These are phyloP conservation scores for Xerus inauris DNA, from an alignment of 2,113 vertebrate genomes.

Conservation along the genomic window DNA sequence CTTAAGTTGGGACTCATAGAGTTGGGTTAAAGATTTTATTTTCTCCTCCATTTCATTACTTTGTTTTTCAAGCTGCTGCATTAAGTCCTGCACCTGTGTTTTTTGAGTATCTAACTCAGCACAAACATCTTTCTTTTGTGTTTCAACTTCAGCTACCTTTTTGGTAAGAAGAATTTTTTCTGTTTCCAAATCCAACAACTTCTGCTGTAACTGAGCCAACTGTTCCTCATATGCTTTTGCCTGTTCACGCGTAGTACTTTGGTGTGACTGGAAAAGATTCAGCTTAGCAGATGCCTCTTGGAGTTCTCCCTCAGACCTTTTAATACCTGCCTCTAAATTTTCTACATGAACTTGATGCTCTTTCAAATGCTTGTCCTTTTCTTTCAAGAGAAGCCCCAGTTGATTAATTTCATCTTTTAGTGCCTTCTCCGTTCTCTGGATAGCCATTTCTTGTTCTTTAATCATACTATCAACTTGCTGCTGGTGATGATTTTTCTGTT, in stretches of 20 bases:
- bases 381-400: slow-evolving; percentile 88
- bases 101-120: slow-evolving; percentile 85
- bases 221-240: slow-evolving; percentile 74
- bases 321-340: slow-evolving; percentile 85
- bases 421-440: slow-evolving; percentile 88
- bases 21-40: slow-evolving; percentile 83
- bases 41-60: slow-evolving; percentile 86
- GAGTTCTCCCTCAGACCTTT: slow-evolving; percentile 85
- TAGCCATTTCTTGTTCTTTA: slow-evolving; percentile 87
- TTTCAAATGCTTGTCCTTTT: slow-evolving; percentile 89
- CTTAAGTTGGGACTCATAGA: slow-evolving; percentile 83
- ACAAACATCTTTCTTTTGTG: slow-evolving; percentile 80
- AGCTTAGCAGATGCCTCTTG: slow-evolving; percentile 82
- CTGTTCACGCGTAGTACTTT: slow-evolving; percentile 65
- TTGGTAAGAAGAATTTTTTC: slow-evolving; percentile 87
- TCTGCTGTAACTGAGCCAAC: slow-evolving; percentile 85
- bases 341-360: slow-evolving; percentile 84
- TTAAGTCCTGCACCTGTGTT: slow-evolving; percentile 85
- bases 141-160: slow-evolving; percentile 76
- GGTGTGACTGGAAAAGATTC: slow-evolving; percentile 67
- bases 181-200: slow-evolving; percentile 83
- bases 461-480: slow-evolving; percentile 86
- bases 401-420: slow-evolving; percentile 91
- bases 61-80: slow-evolving; percentile 85
- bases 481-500: slow-evolving; percentile 86